Conservation (phyloP, 2,888 invertebrate genomes). For the Zygothrica quintamaculata region DNA sequence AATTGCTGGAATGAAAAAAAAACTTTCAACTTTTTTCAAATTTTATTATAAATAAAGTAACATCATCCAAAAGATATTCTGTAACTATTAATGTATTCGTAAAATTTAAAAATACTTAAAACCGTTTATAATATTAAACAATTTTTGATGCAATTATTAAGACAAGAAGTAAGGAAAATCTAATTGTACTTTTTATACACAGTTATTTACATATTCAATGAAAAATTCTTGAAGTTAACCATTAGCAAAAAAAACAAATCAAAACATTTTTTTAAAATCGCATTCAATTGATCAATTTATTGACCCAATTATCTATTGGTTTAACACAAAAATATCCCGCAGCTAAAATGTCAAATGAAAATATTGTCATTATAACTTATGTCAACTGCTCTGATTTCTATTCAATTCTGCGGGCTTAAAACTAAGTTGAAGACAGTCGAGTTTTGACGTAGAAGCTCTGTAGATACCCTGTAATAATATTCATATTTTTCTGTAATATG, state of each 20-base stretch:
- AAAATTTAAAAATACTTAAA: too few relatives aligned
- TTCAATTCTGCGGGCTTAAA: slow-evolving; percentile 23
- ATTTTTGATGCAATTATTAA: too few relatives aligned
- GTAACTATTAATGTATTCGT: too few relatives aligned
- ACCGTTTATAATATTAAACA: too few relatives aligned
- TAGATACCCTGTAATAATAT: too few relatives aligned
- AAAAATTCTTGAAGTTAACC: neutral
- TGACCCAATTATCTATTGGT: slow-evolving; percentile 42
- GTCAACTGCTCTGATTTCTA: slow-evolving; percentile 35
- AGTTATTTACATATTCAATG: too few relatives aligned
- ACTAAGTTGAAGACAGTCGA: too few relatives aligned
- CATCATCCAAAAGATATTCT: too few relatives aligned
- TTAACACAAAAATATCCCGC: slow-evolving; percentile 24
- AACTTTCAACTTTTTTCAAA: neutral
- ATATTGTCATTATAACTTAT: slow-evolving; percentile 63
- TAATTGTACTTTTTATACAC: too few relatives aligned
- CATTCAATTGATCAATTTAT: slow-evolving; percentile 42
- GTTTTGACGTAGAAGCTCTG: too few relatives aligned
- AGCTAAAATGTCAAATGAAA: slow-evolving; percentile 20
- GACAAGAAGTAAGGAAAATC: too few relatives aligned
- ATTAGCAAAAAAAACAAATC: neutral
- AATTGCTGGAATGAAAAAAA: slow-evolving; percentile 6
- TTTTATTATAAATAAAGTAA: neutral
- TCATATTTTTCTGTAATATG: too few relatives aligned
- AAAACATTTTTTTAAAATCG: slow-evolving; percentile 14